Percentiles rank a stretch among this genome's conserved stretches.
phyloP scores from a whole-genome alignment of 2,888 invertebrate genomes.

The Diaphora mendica region DNA sequence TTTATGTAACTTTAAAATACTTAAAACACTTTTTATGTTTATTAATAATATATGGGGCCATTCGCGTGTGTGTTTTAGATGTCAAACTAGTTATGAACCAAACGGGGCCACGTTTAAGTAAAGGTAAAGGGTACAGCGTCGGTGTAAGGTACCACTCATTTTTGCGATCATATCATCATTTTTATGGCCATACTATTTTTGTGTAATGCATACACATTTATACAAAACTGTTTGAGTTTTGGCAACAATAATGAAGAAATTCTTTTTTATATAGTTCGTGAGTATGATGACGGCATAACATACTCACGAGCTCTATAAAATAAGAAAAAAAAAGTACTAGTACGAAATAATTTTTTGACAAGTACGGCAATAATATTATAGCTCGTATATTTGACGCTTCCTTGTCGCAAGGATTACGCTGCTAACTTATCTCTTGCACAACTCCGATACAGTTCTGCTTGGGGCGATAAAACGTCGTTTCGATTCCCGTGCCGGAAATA shows the following conservation, averaged over 20 bases:
- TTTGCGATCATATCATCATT: background rate
- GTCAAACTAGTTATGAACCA: background rate
- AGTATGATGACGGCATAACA: too few species aligned
- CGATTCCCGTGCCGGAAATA: slow-evolving; percentile 76
- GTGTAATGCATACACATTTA: too few species aligned
- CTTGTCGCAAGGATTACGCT: background rate
- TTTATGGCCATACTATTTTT: background rate
- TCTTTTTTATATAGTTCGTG: too few species aligned
- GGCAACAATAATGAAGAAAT: too few species aligned
- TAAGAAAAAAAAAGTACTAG: too few species aligned
- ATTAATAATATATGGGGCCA: background rate
- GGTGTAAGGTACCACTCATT: background rate
- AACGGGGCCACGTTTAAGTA: background rate
- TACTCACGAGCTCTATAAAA: too few species aligned
- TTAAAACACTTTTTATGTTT: background rate
- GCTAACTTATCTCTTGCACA: slow-evolving; percentile 15
- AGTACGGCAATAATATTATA: background rate
- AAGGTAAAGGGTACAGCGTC: background rate
- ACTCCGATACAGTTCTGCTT: slow-evolving; percentile 46
- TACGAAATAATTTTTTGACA: too few species aligned
- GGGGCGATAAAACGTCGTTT: slow-evolving; percentile 68
- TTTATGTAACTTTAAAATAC: background rate
- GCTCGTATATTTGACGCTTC: background rate
- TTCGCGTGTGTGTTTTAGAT: background rate
- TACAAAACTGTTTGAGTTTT: too few species aligned